Conservation (phyloP, 2,113 vertebrate species). For the Odontophorus gujanensis region DNA sequence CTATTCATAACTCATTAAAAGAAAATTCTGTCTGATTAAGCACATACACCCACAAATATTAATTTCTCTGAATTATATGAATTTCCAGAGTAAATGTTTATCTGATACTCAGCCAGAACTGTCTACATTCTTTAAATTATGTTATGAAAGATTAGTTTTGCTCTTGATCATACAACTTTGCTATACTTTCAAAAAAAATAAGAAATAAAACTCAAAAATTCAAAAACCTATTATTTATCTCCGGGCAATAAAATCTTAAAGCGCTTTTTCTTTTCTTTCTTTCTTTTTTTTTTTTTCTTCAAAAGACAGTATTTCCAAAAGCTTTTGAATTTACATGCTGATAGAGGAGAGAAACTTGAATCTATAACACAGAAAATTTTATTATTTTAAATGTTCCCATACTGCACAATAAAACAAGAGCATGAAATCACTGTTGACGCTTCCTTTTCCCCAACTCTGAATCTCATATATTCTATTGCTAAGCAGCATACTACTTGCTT, state of each 20-base stretch:
- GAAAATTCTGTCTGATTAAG: conserved; percentile 41
- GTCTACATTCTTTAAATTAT: neutral
- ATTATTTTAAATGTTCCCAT: neutral
- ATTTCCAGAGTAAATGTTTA: conserved; percentile 37
- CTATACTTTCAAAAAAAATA: neutral
- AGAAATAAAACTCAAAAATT: neutral
- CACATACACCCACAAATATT: neutral
- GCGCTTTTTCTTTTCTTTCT: neutral
- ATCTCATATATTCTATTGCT: neutral
- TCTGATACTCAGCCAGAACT: conserved; percentile 6
- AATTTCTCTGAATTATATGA: neutral
- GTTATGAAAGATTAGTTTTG: conserved; percentile 34
- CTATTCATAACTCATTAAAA: conserved; percentile 47
- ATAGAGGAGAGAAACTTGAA: neutral
- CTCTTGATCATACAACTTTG: conserved; percentile 7
- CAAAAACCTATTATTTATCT: neutral
- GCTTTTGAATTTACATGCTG: neutral
- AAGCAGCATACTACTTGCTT: neutral
- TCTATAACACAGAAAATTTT: neutral
- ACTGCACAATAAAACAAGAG: neutral
- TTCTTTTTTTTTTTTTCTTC: neutral
- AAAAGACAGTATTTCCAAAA: neutral
- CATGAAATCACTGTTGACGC: neutral
- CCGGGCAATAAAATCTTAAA: neutral
- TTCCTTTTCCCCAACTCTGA: neutral